Evolutionary conservation across 2,888 invertebrate species (phyloP), one percentile per base, ranked within the genome.

Genomic region (Tipula confusa): DNA sequence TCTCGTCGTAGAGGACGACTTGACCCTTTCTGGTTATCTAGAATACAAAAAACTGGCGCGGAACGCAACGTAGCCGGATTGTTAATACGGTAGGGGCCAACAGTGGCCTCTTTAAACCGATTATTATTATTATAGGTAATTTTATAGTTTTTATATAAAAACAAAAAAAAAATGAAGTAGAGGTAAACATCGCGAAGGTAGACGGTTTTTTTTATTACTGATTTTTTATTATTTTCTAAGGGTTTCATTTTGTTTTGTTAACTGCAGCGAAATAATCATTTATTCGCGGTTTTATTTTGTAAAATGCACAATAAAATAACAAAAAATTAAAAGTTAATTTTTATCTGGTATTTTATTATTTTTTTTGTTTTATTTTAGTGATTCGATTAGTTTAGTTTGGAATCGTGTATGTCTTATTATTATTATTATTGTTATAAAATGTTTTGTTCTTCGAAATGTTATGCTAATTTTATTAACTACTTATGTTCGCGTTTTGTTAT

Each of bases 321-420:
- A 64, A 64, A 24, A 64, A 64, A 64, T 24, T 24, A 64, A 64
- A 43, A 64, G 9, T 64, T 80, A 80, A 80, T 80, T 80, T 80
- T 80, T 29, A 80, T 80, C 31, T 29, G 29, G 15, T 80, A 29
- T 80, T 29, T 80, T 13, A 80, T 80, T 79, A 28, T 31, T 80
- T 80, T 80, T 80, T 31, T 64, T 4, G 7, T 4, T 15, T 64
- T 64, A 29, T 80, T 29, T 80, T 80, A 29, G 29, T 80, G 80
- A 80, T 80, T 80, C 80, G 80, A 80, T 80, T 80, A 29, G 80
- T 80, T 80, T 80, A 15, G 80, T 80, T 80, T 29, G 80, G 29
- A 80, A 80, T 80, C 80, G 80, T 80, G 80, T 80, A 80, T 80
- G n/a, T n/a, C n/a, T n/a, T n/a, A n/a, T n/a, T n/a, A n/a, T n/a